These are phyloP conservation scores for Spatulosminthurus flaviceps DNA, from an alignment of 2,888 invertebrate species.

Conservation along the genomic window DNA sequence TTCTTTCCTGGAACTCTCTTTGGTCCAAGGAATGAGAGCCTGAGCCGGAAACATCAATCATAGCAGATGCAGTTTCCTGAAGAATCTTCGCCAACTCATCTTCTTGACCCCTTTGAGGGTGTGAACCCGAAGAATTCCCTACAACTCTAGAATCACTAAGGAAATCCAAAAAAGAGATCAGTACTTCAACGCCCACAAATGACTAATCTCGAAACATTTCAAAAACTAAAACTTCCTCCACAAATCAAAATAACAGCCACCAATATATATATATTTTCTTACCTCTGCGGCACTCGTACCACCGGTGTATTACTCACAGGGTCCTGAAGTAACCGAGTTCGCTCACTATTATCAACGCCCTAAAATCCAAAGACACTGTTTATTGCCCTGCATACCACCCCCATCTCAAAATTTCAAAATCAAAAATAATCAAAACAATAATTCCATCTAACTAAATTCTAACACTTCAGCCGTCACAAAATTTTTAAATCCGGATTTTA, in stretches of 20 bases:
- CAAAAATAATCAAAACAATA: not conserved
- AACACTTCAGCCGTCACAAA: not conserved
- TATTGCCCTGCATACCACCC: not conserved
- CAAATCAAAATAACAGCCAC: not conserved
- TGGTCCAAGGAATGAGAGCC: slow-evolving; percentile 63
- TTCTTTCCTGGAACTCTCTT: slow-evolving; percentile 63
- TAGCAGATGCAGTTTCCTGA: slow-evolving; percentile 63
- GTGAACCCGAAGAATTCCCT: slow-evolving; percentile 47
- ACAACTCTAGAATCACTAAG: slow-evolving; percentile 44
- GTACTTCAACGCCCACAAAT: too few species aligned
- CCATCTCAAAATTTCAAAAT: not conserved
- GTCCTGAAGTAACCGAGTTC: slow-evolving; percentile 57
- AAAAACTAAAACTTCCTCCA: not conserved
- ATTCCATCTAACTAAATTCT: not conserved
- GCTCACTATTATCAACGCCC: slow-evolving; percentile 56
- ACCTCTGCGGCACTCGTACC: slow-evolving; percentile 60
- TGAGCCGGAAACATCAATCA: slow-evolving; percentile 63
- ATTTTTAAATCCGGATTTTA: too few species aligned
- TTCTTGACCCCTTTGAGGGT: slow-evolving; percentile 60
- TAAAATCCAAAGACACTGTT: slow-evolving; percentile 36
- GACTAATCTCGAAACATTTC: not conserved
- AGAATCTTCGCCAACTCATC: slow-evolving; percentile 63
- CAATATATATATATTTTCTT: not conserved
- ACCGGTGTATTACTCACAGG: slow-evolving; percentile 61
- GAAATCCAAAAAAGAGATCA: too few species aligned